These are phyloP conservation scores for Girardinus metallicus DNA, from an alignment of 2,797 vertebrate species.

Conservation along the genomic window DNA sequence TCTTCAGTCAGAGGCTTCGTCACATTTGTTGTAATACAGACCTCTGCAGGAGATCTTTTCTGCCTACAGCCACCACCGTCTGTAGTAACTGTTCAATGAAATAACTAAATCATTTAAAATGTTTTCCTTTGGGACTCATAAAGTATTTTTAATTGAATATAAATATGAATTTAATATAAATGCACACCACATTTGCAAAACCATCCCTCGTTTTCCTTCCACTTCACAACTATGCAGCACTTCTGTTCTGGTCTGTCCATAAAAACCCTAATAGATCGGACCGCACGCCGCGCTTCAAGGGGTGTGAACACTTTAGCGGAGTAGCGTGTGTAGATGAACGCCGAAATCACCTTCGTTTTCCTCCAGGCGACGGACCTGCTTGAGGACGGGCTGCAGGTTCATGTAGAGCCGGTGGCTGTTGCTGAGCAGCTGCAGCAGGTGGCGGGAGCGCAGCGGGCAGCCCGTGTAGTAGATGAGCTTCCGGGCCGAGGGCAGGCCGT, in stretches of 20 bases:
- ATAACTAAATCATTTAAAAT: too few species aligned
- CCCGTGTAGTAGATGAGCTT: constrained; percentile 98
- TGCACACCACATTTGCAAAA: background rate
- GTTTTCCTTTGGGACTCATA: too few species aligned
- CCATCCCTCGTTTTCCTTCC: background rate
- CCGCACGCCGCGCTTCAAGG: background rate
- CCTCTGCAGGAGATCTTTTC: too few species aligned
- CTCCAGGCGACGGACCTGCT: constrained; percentile 93
- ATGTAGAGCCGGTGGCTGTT: constrained; percentile 98
- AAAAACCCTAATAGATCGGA: background rate
- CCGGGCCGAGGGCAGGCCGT: constrained; percentile 93
- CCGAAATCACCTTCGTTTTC: constrained; percentile 90
- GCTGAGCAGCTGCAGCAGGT: constrained; percentile 96
- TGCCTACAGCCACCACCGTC: too few species aligned
- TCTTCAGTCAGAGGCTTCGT: too few species aligned
- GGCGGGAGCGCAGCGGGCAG: constrained; percentile 91
- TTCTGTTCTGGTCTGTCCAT: background rate
- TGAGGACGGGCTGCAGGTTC: constrained; percentile 96
- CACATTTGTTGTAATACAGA: too few species aligned
- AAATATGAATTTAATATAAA: background rate
- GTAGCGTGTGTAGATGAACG: background rate
- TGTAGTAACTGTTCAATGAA: too few species aligned
- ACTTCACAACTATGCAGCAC: background rate
- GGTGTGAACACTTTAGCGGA: background rate
- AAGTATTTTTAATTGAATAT: too few species aligned